Base-by-base conservation (phyloP, 2,113 vertebrate species). In the Microtus pennsylvanicus region DNA sequence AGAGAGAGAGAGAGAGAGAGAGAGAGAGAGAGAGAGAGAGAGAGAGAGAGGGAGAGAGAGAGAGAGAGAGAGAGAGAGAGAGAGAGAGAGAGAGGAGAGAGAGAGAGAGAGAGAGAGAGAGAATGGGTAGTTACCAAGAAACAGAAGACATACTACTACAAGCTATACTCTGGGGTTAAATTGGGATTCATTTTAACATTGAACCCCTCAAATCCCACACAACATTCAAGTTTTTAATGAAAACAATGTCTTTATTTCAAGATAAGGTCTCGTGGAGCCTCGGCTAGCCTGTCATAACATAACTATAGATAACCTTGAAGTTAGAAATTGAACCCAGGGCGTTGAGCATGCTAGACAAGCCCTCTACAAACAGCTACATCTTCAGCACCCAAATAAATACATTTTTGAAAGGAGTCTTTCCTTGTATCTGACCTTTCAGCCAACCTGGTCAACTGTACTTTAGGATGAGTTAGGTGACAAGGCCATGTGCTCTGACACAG, bases 111-210 rank as follows among this genome's bases (percentile, higher is more conserved):
- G 16, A 52, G 67, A 33, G 28, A 21, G 5, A 82, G 24, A 85
- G 42, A 42, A 96, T 30, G 82, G 81, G 74, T 75, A 94, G 65
- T 95, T 93, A 96, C 90, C 70, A 93, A 95, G 90, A 95, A 94
- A 87, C 69, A 63, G 10, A 89, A 93, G 69, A 61, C 35, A 24
- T 65, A 77, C 87, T 96, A 89, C 52, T 89, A 33, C 9, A 13
- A 82, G 63, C 45, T 92, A 24, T 50, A 67, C 61, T 94, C 30
- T 77, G 22, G 8, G 55, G 50, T 76, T 80, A 94, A 91, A 70
- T 52, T 90, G 65, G 55, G n/a, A 52, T 80, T 10, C 47, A 75
- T 86, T 87, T 96, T 91, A 78, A n/a, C 72, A 83, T 3, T 67
- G 50, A 83, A 75, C 52, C 63, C 26, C 26, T 91, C 74, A 91